These are phyloP conservation scores for Nothoprocta pentlandii DNA, from an alignment of 2,113 vertebrate species.

Conservation along the genomic window DNA sequence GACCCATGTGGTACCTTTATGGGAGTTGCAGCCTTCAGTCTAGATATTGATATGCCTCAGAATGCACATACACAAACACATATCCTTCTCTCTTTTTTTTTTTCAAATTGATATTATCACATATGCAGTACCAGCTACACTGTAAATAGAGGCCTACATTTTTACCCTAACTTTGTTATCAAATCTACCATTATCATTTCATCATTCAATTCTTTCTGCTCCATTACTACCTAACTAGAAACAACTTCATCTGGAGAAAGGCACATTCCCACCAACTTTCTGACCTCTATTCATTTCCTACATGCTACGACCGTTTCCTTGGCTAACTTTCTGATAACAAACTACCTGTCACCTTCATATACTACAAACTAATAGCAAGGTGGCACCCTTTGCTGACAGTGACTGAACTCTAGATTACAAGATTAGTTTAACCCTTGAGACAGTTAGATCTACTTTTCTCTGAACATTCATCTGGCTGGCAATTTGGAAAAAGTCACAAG, in stretches of 20 bases:
- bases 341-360: constrained; percentile 31
- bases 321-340: constrained; percentile 67
- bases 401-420: background rate
- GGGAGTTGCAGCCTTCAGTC: constrained; percentile 61
- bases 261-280: constrained; percentile 41
- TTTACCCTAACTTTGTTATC: constrained; percentile 22
- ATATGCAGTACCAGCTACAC: constrained; percentile 10
- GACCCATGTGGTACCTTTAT: constrained; percentile 63
- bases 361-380: constrained; percentile 43
- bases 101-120: constrained; percentile 5
- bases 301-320: constrained; percentile 57
- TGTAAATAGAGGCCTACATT: constrained; percentile 16
- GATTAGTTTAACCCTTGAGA: background rate
- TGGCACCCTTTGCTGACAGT: constrained; percentile 31
- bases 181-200: constrained; percentile 14
- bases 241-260: constrained; percentile 22
- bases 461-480: background rate
- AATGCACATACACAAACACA: background rate
- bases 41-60: constrained; percentile 17
- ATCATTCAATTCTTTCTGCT: constrained; percentile 35
- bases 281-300: constrained; percentile 62
- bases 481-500: constrained; percentile 6
- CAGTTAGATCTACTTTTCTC: background rate
- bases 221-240: constrained; percentile 30
- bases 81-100: background rate